Percentiles rank a stretch among this genome's conserved stretches.
These are phyloP conservation scores for Lophius americanus DNA, from an alignment of 2,797 vertebrate species.

Conservation along the genomic window DNA sequence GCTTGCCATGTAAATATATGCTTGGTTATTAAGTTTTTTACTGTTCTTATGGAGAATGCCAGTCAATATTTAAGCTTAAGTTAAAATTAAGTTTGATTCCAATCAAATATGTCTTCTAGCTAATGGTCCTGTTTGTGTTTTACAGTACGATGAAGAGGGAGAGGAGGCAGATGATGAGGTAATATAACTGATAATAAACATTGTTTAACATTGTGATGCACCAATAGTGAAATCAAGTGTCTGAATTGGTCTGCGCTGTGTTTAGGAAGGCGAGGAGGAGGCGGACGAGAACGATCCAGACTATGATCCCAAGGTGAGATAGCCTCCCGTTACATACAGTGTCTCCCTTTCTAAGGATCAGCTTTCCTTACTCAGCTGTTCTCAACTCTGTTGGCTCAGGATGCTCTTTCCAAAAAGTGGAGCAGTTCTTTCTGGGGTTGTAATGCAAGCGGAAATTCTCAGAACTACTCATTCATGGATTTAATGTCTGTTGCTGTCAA, in stretches of 20 bases:
- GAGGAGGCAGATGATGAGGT: conserved; percentile 99
- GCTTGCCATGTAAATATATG: too few relatives aligned
- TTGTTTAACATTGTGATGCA: too few relatives aligned
- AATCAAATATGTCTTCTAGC: neutral
- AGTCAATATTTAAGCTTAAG: too few relatives aligned
- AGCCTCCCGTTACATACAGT: neutral
- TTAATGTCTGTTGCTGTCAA: too few relatives aligned
- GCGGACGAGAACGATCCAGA: conserved; percentile 98
- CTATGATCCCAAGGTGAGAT: conserved; percentile 95
- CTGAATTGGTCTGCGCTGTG: conserved; percentile 31
- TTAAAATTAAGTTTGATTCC: too few relatives aligned
- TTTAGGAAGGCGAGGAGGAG: conserved; percentile 97
- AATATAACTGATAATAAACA: conserved; percentile 24
- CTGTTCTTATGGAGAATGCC: too few relatives aligned
- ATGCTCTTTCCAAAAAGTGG: conserved; percentile 11
- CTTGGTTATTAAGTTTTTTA: too few relatives aligned
- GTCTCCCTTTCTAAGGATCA: conserved; percentile 25
- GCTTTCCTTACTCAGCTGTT: conserved; percentile 56
- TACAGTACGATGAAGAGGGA: conserved; percentile 98
- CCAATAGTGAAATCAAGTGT: neutral
- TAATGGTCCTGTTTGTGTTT: conserved; percentile 42
- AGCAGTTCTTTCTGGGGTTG: conserved; percentile 7
- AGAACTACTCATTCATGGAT: too few relatives aligned
- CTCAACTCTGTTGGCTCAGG: conserved; percentile 53
- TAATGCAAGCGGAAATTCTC: conserved; percentile 5